Base-by-base conservation (phyloP, 2,888 invertebrate genomes). In the Danaus chrysippus region DNA sequence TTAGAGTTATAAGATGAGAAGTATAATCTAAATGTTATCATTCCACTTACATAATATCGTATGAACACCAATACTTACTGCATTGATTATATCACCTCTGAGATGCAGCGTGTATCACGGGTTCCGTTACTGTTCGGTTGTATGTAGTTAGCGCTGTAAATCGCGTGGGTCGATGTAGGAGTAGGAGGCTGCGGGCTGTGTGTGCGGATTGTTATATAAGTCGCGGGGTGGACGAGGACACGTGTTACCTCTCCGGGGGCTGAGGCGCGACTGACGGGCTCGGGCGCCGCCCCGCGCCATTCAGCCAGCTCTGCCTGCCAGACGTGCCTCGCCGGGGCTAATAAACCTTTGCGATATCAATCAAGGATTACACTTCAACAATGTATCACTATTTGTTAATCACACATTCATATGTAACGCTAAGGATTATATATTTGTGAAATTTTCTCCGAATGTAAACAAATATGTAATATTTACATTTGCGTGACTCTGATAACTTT, bases 121-220 rank as follows among this genome's bases (percentile, higher is more conserved):
- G 68, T 68, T 70, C 70, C 71, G 69, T 69, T 70, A 59, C 66
- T 71, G 72, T 72, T 70, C 73, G 65, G 70, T 68, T 64, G 69
- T 72, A 70, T 64, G 74, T 70, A 75, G 73, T 75, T 74, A 73
- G 77, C 60, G 56, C 23, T 34, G 23, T 34, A 34, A 3, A 34
- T 61, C 67, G 66, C 70, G 74, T 74, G 76, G 76, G 76, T 74
- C 76, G 83, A 79, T 76, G 78, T 78, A 78, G 82, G 80, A 77
- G 81, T 76, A 76, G 82, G 87, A 85, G 85, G 84, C 86, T 88
- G 87, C 83, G 79, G 86, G 84, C 82, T 87, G 86, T 87, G 88
- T 88, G 87, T 86, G 86, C 84, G 86, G 87, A 83, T 87, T 85
- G 83, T 91, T 91, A 91, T 79, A 87, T 91, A 91, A 91, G 90